A percentile compares a stretch with the other conserved stretches of the same genome.
These are phyloP conservation scores for Ploceus nigricollis DNA, from an alignment of 2,113 vertebrate species.

Conservation along the genomic window DNA sequence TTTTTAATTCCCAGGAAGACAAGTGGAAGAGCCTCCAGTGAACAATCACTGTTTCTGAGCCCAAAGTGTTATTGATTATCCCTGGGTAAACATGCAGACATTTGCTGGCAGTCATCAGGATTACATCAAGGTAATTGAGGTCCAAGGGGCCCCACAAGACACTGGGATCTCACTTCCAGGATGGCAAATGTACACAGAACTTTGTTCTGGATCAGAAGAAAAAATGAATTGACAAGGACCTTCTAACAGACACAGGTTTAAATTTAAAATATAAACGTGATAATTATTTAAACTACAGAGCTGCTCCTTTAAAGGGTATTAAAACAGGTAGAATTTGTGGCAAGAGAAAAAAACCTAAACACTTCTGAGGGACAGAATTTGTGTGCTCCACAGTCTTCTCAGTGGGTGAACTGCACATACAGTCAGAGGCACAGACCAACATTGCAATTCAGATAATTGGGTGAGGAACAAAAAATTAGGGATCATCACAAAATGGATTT, in stretches of 20 bases:
- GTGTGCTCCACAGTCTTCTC: background rate
- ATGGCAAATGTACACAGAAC: fast-evolving
- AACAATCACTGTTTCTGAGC: background rate
- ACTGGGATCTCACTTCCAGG: background rate
- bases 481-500: background rate
- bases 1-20: background rate
- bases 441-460: background rate
- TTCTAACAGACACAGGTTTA: background rate
- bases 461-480: background rate
- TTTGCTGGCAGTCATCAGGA: background rate
- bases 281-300: background rate
- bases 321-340: background rate
- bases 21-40: background rate
- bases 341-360: background rate
- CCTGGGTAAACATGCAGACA: background rate
- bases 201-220: background rate
- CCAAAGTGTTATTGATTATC: background rate
- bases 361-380: background rate
- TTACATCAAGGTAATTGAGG: background rate
- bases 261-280: background rate
- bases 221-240: background rate
- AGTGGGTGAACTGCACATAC: background rate
- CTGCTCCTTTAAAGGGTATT: background rate
- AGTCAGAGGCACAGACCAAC: background rate
- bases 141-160: background rate